phyloP scores from a whole-genome alignment of 2,797 vertebrate genomes.

The Taenioides sp. region DNA sequence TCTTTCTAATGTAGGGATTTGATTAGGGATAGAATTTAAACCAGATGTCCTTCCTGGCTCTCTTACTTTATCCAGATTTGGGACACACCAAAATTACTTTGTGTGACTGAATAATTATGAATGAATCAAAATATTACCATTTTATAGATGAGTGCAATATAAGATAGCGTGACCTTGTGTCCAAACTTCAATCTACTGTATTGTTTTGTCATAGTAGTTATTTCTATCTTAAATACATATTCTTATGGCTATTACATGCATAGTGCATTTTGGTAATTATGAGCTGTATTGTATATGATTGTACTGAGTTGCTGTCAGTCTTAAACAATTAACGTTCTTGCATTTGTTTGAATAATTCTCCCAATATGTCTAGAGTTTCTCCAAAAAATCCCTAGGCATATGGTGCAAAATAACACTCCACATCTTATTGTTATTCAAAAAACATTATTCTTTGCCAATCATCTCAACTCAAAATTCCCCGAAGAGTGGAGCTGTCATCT shows the following conservation, averaged over 20 bases:
- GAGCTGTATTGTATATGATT: not conserved
- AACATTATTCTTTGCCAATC: conserved; percentile 4
- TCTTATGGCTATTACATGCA: no score
- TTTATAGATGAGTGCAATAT: not conserved
- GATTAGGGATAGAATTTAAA: not conserved
- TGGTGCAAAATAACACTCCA: conserved; percentile 1
- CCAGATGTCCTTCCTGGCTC: not conserved
- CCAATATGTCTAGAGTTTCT: not conserved
- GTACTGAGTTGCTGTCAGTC: not conserved
- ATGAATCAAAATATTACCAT: not conserved
- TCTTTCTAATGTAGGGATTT: not conserved
- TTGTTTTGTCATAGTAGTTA: not conserved
- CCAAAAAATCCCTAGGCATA: not conserved
- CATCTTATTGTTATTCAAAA: conserved; percentile 12
- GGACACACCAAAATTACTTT: not conserved
- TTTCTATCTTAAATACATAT: not conserved
- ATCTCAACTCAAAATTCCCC: not conserved
- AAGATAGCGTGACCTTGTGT: not conserved
- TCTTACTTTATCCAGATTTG: not conserved
- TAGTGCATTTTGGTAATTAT: not conserved
- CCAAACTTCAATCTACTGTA: not conserved
- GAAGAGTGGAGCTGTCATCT: not conserved
- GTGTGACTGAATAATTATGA: not conserved
- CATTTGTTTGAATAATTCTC: not conserved
- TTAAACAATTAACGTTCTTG: not conserved